Base-by-base conservation (phyloP, 2,888 invertebrate species). In the Mythimna ferrago region DNA sequence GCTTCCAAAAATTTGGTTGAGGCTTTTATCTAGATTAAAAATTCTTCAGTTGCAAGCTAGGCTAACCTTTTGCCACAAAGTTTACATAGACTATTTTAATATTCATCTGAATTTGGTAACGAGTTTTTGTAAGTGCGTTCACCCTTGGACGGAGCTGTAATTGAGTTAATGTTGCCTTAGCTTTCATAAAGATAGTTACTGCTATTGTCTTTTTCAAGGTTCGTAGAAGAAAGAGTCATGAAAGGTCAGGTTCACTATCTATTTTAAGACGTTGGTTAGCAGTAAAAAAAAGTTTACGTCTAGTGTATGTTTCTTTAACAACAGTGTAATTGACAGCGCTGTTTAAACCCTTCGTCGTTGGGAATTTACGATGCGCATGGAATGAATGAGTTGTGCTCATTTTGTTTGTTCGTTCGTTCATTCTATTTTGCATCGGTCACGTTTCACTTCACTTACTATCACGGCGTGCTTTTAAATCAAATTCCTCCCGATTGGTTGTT, bases 21-120 rank as follows among this genome's bases (percentile, higher is more conserved):
- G 72, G 83, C 86, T 88, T 89, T 89, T 86, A 89, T 82, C 82
- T 78, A 84, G 84, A 88, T 89, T 89, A 88, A 89, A 88, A 86
- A 86, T 78, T 86, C 83, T 83, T 70, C 65, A 61, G 73, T 60
- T 70, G 66, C 75, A 74, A 70, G 58, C 38, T 21, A 14, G 51
- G 70, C 35, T 73, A 73, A 77, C 73, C 73, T 78, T 78, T 73
- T 60, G 66, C 68, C 66, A 67, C 65, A 70, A 73, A 78, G 71
- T 76, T 71, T 62, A 53, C 62, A n/a, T 53, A 71, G 73, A 76
- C 71, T 65, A 68, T 83, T 83, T 81, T 73, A 74, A 74, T 80
- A 82, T 84, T 84, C 73, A 64, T 75, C 68, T 58, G 65, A 71
- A 72, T 75, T 72, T 77, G 11, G 53, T 48, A 76, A 69, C 80